phyloP scores from a whole-genome alignment of 2,113 vertebrate species.

The Athene noctua region DNA sequence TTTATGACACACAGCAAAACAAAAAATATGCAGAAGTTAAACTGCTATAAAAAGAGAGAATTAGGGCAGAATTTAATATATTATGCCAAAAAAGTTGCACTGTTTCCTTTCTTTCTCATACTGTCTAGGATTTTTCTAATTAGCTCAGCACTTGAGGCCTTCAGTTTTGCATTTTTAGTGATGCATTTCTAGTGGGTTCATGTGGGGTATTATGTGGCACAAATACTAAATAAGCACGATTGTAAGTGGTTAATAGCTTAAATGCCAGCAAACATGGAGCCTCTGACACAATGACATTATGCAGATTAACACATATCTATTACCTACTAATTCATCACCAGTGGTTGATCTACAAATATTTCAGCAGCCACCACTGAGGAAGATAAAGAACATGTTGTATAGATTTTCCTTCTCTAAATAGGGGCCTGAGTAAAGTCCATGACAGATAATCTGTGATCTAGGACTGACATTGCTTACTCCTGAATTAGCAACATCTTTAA shows the following conservation, averaged over 20 bases:
- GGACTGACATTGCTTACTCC: neutral
- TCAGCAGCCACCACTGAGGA: neutral
- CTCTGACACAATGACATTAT: neutral
- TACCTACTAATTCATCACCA: constrained; percentile 27
- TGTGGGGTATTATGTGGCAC: neutral
- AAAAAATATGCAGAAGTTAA: neutral
- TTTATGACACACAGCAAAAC: neutral
- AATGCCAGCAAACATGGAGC: neutral
- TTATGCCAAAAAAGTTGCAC: neutral
- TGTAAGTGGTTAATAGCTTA: neutral
- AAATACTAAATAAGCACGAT: neutral
- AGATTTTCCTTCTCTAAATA: constrained; percentile 41
- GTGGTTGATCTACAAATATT: constrained; percentile 11
- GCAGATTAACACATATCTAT: neutral
- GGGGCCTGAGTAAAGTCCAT: neutral
- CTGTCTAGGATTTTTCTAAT: neutral
- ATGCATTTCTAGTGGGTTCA: neutral
- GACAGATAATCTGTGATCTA: constrained; percentile 28
- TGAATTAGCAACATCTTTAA: constrained; percentile 15
- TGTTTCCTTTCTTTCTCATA: neutral
- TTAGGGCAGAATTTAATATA: neutral
- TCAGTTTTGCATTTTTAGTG: neutral
- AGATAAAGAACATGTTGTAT: constrained; percentile 27
- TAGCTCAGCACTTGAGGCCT: neutral
- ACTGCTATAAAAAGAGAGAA: neutral